These are phyloP conservation scores for Lepidonotus clava DNA, from an alignment of 2,888 invertebrate species.

Conservation along the genomic window DNA sequence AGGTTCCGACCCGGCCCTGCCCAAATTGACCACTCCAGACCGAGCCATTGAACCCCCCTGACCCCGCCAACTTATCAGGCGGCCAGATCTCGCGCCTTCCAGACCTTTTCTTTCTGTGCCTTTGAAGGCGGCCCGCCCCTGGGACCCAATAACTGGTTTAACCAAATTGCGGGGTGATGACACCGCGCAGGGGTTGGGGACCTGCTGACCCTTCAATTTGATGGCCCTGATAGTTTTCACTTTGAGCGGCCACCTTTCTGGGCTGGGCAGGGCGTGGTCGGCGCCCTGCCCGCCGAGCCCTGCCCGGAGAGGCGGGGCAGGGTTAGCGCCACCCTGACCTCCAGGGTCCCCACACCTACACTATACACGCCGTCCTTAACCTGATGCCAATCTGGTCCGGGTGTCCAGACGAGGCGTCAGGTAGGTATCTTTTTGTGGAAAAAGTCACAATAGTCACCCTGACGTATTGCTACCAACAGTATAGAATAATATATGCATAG, in stretches of 20 bases:
- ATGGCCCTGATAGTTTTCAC: constrained; percentile 26
- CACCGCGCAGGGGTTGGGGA: constrained; percentile 4
- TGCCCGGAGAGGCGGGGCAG: not conserved
- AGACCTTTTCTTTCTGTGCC: not conserved
- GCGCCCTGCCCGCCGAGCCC: not conserved
- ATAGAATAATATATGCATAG: too few relatives aligned
- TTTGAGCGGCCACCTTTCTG: not conserved
- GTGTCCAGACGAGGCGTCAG: too few relatives aligned
- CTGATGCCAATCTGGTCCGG: constrained; percentile 27
- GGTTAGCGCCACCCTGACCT: constrained; percentile 32
- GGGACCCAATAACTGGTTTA: constrained; percentile 48
- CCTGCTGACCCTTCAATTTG: constrained; percentile 29
- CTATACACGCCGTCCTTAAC: not conserved
- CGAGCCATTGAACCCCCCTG: not conserved
- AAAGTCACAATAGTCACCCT: not conserved
- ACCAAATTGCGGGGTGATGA: constrained; percentile 50
- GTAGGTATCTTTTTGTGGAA: too few relatives aligned
- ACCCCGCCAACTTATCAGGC: constrained; percentile 10
- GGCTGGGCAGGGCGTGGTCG: not conserved
- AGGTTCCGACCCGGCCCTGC: constrained; percentile 45
- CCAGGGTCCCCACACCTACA: constrained; percentile 18
- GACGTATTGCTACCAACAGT: too few relatives aligned
- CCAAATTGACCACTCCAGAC: constrained; percentile 16
- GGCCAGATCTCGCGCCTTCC: constrained; percentile 41
- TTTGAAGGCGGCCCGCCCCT: constrained; percentile 36